Evolutionary conservation across 2,888 invertebrate genomes (phyloP), one percentile per base, ranked within the genome.

Genomic region (Metopia argyrocephala): DNA sequence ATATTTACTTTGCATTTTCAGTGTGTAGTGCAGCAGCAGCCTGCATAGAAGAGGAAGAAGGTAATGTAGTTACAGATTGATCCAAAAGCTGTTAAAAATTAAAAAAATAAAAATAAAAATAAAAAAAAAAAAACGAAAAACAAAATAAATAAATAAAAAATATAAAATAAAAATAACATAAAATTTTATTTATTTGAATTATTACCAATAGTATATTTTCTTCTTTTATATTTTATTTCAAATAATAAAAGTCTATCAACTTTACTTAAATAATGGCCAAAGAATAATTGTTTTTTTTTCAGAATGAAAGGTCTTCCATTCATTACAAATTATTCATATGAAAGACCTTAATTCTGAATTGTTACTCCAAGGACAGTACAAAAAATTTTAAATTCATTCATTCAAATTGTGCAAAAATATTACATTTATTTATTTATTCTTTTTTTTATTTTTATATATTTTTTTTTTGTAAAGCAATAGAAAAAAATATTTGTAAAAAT

Each of bases 81-180:
- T 94, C 93, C 93, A 94, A 93, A 92, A 94, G 93, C 94, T 94
- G 92, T 92, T 83, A 88, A 89, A 89, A 92, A 92, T 92, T 92
- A 92, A 91, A 91, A 88, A 90, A 89, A 91, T 89, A 89, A 90
- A 85, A 79, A 81, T 74, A 78, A 84, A 83, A 83, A 83, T 64
- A 64, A 70, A 85, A 84, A 83, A 83, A 74, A 88, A 87, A 82
- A 68, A 81, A 83, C 85, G 74, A 79, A 79, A 85, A 83, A 79
- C 78, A 6, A 12, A 38, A 83, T 80, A 74, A 50, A 62, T 79
- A 81, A 76, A 69, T 28, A 76, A 54, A 76, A 68, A 38, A 64
- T 65, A 70, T 7, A 18, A 18, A 20, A 5, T 48, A 15, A n/a
- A 15, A 48, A 15, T 18, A 48, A n/a, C 25, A n/a, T 38, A 31